These are phyloP conservation scores for Scolanthus callimorphus DNA, from an alignment of 92 coral and sea anemone genomes.

Conservation along the genomic window DNA sequence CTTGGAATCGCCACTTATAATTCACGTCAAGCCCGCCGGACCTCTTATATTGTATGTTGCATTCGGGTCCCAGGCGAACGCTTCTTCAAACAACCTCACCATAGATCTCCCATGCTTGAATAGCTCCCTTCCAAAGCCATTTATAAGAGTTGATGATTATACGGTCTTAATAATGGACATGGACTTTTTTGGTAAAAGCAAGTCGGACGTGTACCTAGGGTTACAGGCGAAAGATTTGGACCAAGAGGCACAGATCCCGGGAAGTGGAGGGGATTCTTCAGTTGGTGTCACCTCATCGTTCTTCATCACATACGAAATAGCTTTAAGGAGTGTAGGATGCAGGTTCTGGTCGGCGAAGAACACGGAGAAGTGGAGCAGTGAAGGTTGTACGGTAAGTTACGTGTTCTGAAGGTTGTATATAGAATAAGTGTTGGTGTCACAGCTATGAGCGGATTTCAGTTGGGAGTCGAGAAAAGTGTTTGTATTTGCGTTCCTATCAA, in stretches of 20 bases:
- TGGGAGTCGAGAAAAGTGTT: too few relatives aligned
- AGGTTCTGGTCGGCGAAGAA: constrained; percentile 58
- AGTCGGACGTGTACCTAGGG: constrained; percentile 7
- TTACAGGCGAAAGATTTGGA: constrained; percentile 6
- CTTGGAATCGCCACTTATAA: constrained; percentile 23
- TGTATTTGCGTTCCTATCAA: too few relatives aligned
- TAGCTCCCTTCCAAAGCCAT: constrained; percentile 35
- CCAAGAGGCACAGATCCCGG: constrained; percentile 4
- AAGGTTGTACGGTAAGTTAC: constrained; percentile 81
- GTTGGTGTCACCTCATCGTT: constrained; percentile 13
- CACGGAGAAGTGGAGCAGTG: constrained; percentile 48
- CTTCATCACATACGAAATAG: constrained; percentile 39
- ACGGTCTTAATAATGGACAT: constrained; percentile 28
- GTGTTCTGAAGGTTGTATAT: too few relatives aligned
- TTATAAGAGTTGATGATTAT: constrained; percentile 48
- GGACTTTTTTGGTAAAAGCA: background rate
- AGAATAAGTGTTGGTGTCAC: too few relatives aligned
- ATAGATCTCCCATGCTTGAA: constrained; percentile 23
- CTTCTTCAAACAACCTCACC: constrained; percentile 28
- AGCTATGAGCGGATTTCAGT: too few relatives aligned
- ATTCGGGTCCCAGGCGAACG: constrained; percentile 30
- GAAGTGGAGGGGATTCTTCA: constrained; percentile 9
- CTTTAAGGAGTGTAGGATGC: constrained; percentile 58
- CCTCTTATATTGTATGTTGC: constrained; percentile 35
- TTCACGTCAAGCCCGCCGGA: constrained; percentile 47